Evolutionary conservation across 2,113 vertebrate genomes (phyloP), one percentile per base, ranked within the genome.

Genomic region (Eulemur rufifrons): DNA sequence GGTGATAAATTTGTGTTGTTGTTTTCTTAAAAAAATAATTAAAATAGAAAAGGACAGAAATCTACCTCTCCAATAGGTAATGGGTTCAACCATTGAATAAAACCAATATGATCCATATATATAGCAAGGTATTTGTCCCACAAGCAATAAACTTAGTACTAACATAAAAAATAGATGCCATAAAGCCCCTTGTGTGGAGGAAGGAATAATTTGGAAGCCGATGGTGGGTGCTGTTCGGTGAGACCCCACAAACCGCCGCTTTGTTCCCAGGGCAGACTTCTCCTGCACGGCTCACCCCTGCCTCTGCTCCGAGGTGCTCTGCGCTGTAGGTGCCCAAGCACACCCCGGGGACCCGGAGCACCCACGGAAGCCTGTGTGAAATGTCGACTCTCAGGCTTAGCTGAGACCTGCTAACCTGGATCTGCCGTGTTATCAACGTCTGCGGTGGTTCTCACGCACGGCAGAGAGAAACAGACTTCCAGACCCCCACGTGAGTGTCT

Each of bases 311-410:
- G 8, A 13, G 21, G 32, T 13, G 37, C 6, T 52, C 27, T 47
- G 29, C 2, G 12, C 17, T 6, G 0, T 27, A 13, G 23, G 17
- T 32, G 8, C 32, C 59, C 32, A 1, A 21, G 10, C 2, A 7
- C 8, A 7, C 8, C 3, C 14, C 11, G 11, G 0, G 1, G 8
- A 21, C 3, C 12, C 0, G 2, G 7, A 7, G 71, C 37, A 2
- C 47, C 59, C 4, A 1, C 0, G 4, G 27, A n/a, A 34, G 84
- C 32, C 12, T 25, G 29, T 32, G 7, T 14, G 39, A 59, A n/a
- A 63, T 8, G 56, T 34, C 3, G 56, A 37, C 1, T 29, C 20
- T 27, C n/a, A 1, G 69, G 45, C 47, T 21, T 34, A 14, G n/a
- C 0, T 14, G 37, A 54, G 64, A 17, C 29, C 8, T 6, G 17